Percentiles rank a stretch among this genome's conserved stretches.
Conservation (phyloP, 1,140 invertebrate genomes). For the Bilobella aurantiaca region DNA sequence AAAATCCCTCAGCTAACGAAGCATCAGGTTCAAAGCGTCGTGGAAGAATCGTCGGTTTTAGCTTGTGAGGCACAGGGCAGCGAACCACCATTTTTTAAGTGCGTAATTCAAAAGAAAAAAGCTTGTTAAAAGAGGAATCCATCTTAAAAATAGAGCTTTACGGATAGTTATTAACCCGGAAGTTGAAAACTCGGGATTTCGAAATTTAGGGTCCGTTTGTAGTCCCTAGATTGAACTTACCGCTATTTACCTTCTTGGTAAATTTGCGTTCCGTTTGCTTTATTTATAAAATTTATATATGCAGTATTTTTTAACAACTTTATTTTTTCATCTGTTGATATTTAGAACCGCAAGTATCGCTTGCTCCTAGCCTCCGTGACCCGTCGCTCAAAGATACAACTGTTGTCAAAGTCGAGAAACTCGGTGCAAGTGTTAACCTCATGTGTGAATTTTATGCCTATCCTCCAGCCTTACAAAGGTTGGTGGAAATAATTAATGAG, state of each 20-base stretch:
- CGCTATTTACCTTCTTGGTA: not conserved
- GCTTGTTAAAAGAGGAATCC: too few species aligned
- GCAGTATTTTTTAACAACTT: slow-evolving; percentile 9
- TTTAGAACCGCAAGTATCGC: slow-evolving; percentile 23
- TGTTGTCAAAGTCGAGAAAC: slow-evolving; percentile 27
- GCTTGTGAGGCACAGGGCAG: slow-evolving; percentile 43
- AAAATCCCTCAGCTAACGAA: slow-evolving; percentile 37
- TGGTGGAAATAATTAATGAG: too few species aligned
- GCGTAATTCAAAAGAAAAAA: slow-evolving; percentile 12
- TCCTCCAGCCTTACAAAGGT: slow-evolving; percentile 55
- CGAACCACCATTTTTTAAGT: slow-evolving; percentile 39
- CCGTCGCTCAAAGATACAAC: slow-evolving; percentile 30
- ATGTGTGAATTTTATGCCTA: slow-evolving; percentile 49
- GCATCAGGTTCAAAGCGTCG: slow-evolving; percentile 35
- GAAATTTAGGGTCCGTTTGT: too few species aligned
- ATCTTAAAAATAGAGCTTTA: too few species aligned
- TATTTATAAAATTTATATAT: not conserved
- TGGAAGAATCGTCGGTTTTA: slow-evolving; percentile 35
- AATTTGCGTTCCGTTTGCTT: not conserved
- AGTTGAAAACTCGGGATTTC: too few species aligned
- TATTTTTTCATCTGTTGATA: not conserved
- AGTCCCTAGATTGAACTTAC: too few species aligned
- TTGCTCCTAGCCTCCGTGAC: slow-evolving; percentile 27
- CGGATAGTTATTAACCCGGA: too few species aligned
- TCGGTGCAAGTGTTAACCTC: slow-evolving; percentile 20